A percentile compares a stretch with the other conserved stretches of the same genome.
Conservation (phyloP, 2,797 vertebrate species). For the Loris lydekkerianus region DNA sequence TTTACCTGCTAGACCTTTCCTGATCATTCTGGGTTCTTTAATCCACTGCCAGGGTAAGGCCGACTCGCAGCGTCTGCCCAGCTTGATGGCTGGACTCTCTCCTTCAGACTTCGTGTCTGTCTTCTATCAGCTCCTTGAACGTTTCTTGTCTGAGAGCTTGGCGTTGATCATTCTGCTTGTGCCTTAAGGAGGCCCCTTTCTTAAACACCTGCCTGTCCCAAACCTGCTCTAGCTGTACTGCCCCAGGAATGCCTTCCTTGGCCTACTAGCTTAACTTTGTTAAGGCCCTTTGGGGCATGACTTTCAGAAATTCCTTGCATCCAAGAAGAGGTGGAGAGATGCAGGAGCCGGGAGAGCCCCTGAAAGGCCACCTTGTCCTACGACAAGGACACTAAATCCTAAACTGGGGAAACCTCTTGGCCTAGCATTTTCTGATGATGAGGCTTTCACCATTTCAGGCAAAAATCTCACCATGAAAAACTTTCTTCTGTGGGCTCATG, state of each 20-base stretch:
- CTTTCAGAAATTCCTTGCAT: background rate
- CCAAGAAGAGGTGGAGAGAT: background rate
- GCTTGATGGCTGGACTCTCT: background rate
- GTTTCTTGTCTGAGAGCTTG: background rate
- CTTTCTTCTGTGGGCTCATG: background rate
- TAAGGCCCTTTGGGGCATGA: background rate
- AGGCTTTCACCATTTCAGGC: background rate
- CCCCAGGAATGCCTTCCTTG: background rate
- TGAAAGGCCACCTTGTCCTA: background rate
- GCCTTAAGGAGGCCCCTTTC: background rate
- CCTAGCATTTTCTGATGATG: background rate
- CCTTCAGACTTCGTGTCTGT: background rate
- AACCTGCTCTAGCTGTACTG: background rate
- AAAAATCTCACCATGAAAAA: background rate
- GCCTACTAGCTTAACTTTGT: background rate
- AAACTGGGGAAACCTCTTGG: background rate
- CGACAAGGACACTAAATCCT: background rate
- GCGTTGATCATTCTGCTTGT: background rate
- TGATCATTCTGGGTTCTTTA: background rate
- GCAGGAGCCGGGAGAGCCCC: background rate
- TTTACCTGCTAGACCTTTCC: background rate
- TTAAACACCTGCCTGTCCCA: background rate
- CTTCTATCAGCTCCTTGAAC: background rate
- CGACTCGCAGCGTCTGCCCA: background rate
- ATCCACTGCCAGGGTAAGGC: background rate